These are phyloP conservation scores for Phalacrocorax carbo DNA, from an alignment of 2,113 vertebrate genomes.

Conservation along the genomic window DNA sequence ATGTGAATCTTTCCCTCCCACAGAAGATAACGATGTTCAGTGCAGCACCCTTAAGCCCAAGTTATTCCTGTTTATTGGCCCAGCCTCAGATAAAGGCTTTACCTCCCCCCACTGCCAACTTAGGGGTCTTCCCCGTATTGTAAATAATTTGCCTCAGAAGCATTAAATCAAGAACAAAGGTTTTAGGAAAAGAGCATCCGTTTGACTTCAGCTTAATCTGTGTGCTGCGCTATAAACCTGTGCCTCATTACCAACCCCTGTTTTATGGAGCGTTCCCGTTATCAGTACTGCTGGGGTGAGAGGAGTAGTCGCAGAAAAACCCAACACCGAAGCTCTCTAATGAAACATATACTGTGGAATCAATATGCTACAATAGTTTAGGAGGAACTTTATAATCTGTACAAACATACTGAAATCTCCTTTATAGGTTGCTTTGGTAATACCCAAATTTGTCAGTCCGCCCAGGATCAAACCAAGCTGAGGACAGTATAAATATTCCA, in stretches of 20 bases:
- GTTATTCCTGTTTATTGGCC: background rate
- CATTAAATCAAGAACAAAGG: background rate
- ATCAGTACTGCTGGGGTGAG: background rate
- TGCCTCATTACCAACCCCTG: background rate
- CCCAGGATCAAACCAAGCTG: background rate
- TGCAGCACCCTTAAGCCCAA: constrained; percentile 6
- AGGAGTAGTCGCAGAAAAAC: background rate
- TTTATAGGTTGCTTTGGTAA: background rate
- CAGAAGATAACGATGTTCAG: background rate
- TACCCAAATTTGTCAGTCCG: background rate
- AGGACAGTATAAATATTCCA: background rate
- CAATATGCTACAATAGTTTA: background rate
- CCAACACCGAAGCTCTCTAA: background rate
- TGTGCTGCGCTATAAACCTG: background rate
- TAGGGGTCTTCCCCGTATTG: background rate
- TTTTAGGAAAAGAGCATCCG: background rate
- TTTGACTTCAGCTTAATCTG: constrained; percentile 9
- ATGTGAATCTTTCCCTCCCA: constrained; percentile 21
- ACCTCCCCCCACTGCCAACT: background rate
- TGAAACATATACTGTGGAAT: constrained; percentile 21
- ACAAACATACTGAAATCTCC: background rate
- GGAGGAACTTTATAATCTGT: background rate
- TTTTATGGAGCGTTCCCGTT: background rate
- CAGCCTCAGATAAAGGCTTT: background rate
- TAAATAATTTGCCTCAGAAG: background rate